Base-by-base conservation (phyloP, 2,113 vertebrate species). In the Malurus melanocephalus region DNA sequence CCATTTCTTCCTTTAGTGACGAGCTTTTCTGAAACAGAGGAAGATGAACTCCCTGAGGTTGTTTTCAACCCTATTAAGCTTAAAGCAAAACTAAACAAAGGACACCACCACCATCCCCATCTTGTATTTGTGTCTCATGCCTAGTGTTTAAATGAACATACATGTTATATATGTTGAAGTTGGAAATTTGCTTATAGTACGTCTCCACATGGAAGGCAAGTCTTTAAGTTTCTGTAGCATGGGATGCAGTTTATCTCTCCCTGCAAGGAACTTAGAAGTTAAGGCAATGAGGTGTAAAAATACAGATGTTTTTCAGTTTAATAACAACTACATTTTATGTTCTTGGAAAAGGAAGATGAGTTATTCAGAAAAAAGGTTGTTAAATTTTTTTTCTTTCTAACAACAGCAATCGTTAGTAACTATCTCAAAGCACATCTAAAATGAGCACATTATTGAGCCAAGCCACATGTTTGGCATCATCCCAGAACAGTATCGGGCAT, bases 91-190 rank as follows among this genome's bases (percentile, higher is more conserved):
- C 10, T 27, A 30, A 13, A 53, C 17, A 21, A 75, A 16, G 53
- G 1, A 32, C 46, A 21, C 20, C 18, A 45, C 13, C 17, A 13
- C 4, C 15, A 2, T 4, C 4, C 8, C 1, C 6, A 3, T 62
- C 28, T 56, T 61, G 10, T 67, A 16, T 60, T 43, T 83, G 30
- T 67, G 49, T 4, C n/a, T 71, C 17, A 17, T 84, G 38, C 33
- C 8, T 53, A 6, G 7, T 20, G 32, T 86, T 90, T 77, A 61
- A 82, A 64, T 75, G 28, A 64, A 42, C 11, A 19, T 32, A 10
- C 2, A 6, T 10, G 2, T 59, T 53, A 16, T 2, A 5, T 28
- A 9, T 30, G 12, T 55, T 56, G 49, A 55, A 80, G 17, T 7
- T 85, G 23, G 45, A 80, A 21, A 71, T 82, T 30, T 2, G 1